Evolutionary conservation across 1,140 invertebrate genomes (phyloP).

Genomic region (Drosophila tristis): DNA sequence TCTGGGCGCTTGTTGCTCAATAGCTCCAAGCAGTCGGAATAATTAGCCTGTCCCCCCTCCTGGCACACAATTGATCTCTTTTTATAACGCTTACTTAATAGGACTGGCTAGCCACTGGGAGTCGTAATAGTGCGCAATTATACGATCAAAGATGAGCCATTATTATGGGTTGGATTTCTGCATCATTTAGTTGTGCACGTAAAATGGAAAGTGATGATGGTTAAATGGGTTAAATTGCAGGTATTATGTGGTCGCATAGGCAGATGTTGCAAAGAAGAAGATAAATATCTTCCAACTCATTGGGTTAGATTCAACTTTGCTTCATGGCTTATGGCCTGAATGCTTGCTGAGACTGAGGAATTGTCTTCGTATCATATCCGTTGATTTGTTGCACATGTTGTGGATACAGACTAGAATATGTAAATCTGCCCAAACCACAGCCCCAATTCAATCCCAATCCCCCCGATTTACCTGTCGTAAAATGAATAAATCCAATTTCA

Average conservation of each 20-base stretch:
- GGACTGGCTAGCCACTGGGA: conserved; percentile 1
- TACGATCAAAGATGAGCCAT: conserved; percentile 1
- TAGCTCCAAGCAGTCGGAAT: conserved; percentile 26
- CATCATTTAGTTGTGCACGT: not conserved
- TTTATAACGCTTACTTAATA: conserved; percentile 24
- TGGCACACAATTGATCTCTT: conserved; percentile 37
- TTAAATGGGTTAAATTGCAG: no score
- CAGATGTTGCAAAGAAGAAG: no score
- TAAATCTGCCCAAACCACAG: not conserved
- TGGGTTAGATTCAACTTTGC: no score
- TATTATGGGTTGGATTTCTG: not conserved
- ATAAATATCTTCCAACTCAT: no score
- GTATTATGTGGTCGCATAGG: no score
- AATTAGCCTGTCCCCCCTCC: conserved; percentile 24
- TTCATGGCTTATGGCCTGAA: no score
- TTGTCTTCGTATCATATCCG: no score
- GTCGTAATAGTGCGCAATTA: conserved; percentile 41
- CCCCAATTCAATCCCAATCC: not conserved
- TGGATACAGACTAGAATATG: no score
- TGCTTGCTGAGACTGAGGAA: no score
- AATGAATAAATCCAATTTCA: not conserved
- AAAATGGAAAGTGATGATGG: not conserved
- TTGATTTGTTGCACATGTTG: no score
- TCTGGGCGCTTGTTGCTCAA: conserved; percentile 33
- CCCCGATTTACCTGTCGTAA: not conserved